Conservation (phyloP, 2,113 vertebrate species). For the Thalassarche chlororhynchos region DNA sequence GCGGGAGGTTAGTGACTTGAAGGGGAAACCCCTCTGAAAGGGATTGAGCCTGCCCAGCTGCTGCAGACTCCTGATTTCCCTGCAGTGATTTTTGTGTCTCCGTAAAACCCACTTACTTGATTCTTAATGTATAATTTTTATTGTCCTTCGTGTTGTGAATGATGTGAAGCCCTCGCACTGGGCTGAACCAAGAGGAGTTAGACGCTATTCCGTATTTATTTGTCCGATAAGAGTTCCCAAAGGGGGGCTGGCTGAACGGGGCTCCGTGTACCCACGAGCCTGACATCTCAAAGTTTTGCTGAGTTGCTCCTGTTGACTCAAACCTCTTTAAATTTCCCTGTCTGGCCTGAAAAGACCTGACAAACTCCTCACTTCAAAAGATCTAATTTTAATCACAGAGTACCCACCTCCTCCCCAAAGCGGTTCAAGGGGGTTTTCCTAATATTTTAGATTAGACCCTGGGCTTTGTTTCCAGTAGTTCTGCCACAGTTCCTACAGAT, state of each 20-base stretch:
- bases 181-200: background rate
- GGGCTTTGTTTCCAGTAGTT: background rate
- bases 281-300: background rate
- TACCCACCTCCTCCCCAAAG: background rate
- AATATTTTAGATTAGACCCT: background rate
- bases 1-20: background rate
- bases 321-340: background rate
- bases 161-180: background rate
- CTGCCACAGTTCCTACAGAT: background rate
- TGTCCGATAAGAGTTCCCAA: background rate
- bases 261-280: fast-evolving
- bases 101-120: background rate
- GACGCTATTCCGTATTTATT: fast-evolving
- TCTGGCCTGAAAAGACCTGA: background rate
- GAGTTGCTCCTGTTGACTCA: background rate
- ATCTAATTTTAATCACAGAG: background rate
- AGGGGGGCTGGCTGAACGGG: background rate
- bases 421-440: background rate
- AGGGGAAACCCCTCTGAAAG: background rate
- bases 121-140: background rate
- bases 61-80: background rate
- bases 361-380: background rate
- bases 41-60: background rate
- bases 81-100: background rate
- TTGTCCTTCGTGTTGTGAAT: background rate